These are phyloP conservation scores for Cyclopterus lumpus DNA, from an alignment of 2,797 vertebrate genomes.

Conservation along the genomic window DNA sequence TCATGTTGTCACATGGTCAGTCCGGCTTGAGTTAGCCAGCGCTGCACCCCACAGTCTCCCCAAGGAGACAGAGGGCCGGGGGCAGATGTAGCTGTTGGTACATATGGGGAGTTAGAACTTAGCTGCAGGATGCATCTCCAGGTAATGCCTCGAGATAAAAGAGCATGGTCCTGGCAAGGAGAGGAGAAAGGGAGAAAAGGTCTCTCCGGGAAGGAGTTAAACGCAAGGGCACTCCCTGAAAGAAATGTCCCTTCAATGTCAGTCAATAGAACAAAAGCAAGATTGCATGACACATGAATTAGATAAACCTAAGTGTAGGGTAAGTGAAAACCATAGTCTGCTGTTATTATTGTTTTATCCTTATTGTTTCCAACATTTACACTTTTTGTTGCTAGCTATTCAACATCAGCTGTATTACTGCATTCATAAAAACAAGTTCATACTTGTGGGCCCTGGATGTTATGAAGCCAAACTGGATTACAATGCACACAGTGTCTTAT, in stretches of 20 bases:
- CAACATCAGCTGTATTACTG: conserved; percentile 32
- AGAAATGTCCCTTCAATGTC: conserved; percentile 29
- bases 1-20: conserved; percentile 55
- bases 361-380: conserved; percentile 23
- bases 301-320: background rate
- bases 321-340: conserved; percentile 1
- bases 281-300: background rate
- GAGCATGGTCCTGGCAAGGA: conserved; percentile 46
- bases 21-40: conserved; percentile 20
- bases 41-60: conserved; percentile 28
- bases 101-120: conserved; percentile 60
- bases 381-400: conserved; percentile 23
- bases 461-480: conserved; percentile 41
- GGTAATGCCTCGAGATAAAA: conserved; percentile 59
- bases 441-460: conserved; percentile 17
- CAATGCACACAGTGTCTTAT: conserved; percentile 31
- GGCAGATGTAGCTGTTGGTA: conserved; percentile 43
- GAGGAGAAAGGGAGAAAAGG: conserved; percentile 73
- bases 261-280: conserved; percentile 1
- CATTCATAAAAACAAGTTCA: conserved; percentile 36
- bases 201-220: conserved; percentile 33
- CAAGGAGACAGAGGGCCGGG: conserved; percentile 11
- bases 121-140: conserved; percentile 68
- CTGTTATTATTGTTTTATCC: conserved; percentile 8
- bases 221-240: conserved; percentile 33